phyloP scores from a whole-genome alignment of 2,888 invertebrate genomes.

The Perizoma affinitatum region DNA sequence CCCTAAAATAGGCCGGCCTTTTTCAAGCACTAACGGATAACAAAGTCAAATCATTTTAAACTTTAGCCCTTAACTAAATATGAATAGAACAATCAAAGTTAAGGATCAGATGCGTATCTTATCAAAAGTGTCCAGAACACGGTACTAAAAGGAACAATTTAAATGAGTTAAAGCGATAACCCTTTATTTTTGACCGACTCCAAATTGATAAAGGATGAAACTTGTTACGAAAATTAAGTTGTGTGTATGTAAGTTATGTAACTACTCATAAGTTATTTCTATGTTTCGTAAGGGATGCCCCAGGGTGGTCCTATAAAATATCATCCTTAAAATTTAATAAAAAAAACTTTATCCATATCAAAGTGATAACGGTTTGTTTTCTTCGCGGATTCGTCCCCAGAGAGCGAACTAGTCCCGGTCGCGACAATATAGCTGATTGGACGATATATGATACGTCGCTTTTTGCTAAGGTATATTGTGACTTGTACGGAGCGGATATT shows the following conservation, averaged over 20 bases:
- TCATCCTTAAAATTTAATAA: too few species aligned
- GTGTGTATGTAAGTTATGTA: too few species aligned
- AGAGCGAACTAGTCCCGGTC: slow-evolving; percentile 16
- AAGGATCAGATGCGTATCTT: slow-evolving; percentile 32
- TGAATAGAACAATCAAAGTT: slow-evolving; percentile 27
- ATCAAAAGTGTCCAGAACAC: slow-evolving; percentile 29
- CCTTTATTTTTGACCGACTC: slow-evolving; percentile 20
- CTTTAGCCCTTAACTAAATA: slow-evolving; percentile 21
- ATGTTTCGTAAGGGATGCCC: too few species aligned
- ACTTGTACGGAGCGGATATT: not conserved
- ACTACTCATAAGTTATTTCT: too few species aligned
- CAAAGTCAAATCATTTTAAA: slow-evolving; percentile 27
- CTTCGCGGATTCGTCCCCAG: slow-evolving; percentile 14
- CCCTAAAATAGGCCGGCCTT: slow-evolving; percentile 2
- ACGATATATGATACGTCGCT: slow-evolving; percentile 28
- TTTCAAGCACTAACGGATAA: slow-evolving; percentile 16
- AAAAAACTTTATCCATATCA: slow-evolving; percentile 15
- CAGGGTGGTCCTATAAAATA: too few species aligned
- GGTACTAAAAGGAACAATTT: slow-evolving; percentile 36
- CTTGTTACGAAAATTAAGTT: too few species aligned
- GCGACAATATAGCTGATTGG: slow-evolving; percentile 29
- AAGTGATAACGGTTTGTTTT: slow-evolving; percentile 26
- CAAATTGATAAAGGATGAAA: too few species aligned
- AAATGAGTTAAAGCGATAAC: slow-evolving; percentile 28
- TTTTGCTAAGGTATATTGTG: slow-evolving; percentile 9